Evolutionary conservation across 2,113 vertebrate genomes (phyloP).

Genomic region (Rhabdornis inornatus): DNA sequence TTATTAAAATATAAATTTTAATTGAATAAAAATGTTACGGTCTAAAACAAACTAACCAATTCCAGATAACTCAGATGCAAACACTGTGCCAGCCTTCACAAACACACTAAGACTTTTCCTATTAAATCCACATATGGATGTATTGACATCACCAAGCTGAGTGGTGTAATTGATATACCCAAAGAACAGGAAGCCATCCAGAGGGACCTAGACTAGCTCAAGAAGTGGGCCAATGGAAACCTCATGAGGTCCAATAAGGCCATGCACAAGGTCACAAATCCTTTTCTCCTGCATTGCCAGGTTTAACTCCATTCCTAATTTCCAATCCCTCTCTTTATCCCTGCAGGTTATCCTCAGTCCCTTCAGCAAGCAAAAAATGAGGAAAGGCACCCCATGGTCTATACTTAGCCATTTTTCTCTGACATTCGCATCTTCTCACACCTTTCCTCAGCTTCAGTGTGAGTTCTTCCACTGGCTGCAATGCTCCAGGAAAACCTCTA

Average conservation of each 20-base stretch:
- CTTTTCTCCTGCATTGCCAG: not conserved
- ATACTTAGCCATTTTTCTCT: not conserved
- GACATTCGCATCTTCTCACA: not conserved
- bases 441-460: not conserved
- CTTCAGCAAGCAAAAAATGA: not conserved
- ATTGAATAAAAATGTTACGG: not conserved
- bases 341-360: not conserved
- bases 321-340: not conserved
- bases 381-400: not conserved
- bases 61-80: not conserved
- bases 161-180: not conserved
- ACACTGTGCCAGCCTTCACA: not conserved
- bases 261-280: not conserved
- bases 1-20: not conserved
- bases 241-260: not conserved
- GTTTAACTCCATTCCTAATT: not conserved
- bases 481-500: not conserved
- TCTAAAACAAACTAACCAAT: not conserved
- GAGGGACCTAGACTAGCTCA: not conserved
- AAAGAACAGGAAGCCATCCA: not conserved
- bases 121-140: not conserved
- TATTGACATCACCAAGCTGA: not conserved
- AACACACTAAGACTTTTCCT: not conserved
- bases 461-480: not conserved
- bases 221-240: not conserved